Conservation (phyloP, 1,140 invertebrate species). For the Scaptomyza hsui region DNA sequence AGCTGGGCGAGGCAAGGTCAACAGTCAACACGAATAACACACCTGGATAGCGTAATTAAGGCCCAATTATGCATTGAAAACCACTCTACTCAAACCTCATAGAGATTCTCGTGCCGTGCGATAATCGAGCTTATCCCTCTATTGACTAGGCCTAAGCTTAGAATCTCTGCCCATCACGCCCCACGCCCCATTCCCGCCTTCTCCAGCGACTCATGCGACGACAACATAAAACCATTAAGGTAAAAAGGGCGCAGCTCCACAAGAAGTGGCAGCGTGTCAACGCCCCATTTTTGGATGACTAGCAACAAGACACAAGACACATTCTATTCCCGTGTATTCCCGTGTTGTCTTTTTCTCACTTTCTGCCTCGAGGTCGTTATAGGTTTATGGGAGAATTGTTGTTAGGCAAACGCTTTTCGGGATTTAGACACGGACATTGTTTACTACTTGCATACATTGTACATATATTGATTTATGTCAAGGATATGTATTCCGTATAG, state of each 20-base stretch:
- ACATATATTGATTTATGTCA: conserved; percentile 64
- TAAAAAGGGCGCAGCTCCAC: conserved; percentile 55
- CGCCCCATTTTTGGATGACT: conserved; percentile 52
- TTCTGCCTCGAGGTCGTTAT: conserved; percentile 46
- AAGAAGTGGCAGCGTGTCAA: conserved; percentile 57
- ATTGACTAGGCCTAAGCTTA: conserved; percentile 14
- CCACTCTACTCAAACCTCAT: conserved; percentile 36
- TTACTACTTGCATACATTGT: conserved; percentile 9
- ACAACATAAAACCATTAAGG: conserved; percentile 77
- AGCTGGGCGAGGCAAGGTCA: conserved; percentile 65
- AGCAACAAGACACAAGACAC: conserved; percentile 8
- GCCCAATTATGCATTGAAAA: conserved; percentile 65
- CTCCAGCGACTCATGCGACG: not conserved
- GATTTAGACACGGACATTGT: conserved; percentile 39
- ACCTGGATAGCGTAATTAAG: conserved; percentile 64
- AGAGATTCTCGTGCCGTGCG: conserved; percentile 64
- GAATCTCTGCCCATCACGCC: conserved; percentile 1
- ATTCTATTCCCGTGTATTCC: conserved; percentile 19
- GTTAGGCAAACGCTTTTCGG: conserved; percentile 50
- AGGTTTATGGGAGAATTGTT: conserved; percentile 44
- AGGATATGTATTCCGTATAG: conserved; percentile 39
- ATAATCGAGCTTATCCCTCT: conserved; percentile 47
- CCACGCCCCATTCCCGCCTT: not conserved
- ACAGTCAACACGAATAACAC: conserved; percentile 29
- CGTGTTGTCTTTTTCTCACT: not conserved